A percentile compares a stretch with the other conserved stretches of the same genome.
Evolutionary conservation across 2,113 vertebrate genomes (phyloP).

Genomic region (Clinocottus analis): DNA sequence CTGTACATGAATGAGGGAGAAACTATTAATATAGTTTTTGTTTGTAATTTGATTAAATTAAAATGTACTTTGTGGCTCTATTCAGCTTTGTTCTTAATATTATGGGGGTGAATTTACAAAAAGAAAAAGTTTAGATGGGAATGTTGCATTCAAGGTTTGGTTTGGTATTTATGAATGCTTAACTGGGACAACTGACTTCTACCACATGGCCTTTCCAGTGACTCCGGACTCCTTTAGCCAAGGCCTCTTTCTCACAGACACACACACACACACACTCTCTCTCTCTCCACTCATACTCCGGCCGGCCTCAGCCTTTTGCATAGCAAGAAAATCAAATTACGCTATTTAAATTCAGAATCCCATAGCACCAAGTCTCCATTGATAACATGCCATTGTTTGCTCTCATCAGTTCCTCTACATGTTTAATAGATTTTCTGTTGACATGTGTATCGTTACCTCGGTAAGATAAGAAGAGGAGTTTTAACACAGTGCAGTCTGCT

Average conservation of each 20-base stretch:
- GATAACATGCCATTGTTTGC: slow-evolving; percentile 7
- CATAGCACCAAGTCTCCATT: slow-evolving; percentile 16
- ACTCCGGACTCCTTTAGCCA: slow-evolving; percentile 48
- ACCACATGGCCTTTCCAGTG: slow-evolving; percentile 58
- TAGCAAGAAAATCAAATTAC: slow-evolving; percentile 54
- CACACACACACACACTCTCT: too few species aligned
- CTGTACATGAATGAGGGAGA: not conserved
- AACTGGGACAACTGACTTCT: slow-evolving; percentile 55
- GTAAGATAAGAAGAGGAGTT: not conserved
- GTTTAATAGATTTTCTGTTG: not conserved
- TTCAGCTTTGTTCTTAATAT: slow-evolving; percentile 19
- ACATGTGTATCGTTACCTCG: not conserved
- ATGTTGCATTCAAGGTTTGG: slow-evolving; percentile 59
- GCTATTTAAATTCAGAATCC: slow-evolving; percentile 57
- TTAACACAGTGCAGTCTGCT: not conserved
- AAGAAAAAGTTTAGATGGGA: slow-evolving; percentile 23
- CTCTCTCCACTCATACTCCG: not conserved
- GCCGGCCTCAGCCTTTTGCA: slow-evolving; percentile 45
- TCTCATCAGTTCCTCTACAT: not conserved
- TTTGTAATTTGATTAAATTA: slow-evolving; percentile 15
- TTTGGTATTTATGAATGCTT: slow-evolving; percentile 66
- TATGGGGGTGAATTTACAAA: slow-evolving; percentile 7
- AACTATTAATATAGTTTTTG: not conserved
- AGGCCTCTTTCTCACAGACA: slow-evolving; percentile 5
- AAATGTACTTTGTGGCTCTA: slow-evolving; percentile 5